Percentiles rank a stretch among this genome's conserved stretches.
Conservation (phyloP, 2,113 vertebrate species). For the Elephantulus edwardii region DNA sequence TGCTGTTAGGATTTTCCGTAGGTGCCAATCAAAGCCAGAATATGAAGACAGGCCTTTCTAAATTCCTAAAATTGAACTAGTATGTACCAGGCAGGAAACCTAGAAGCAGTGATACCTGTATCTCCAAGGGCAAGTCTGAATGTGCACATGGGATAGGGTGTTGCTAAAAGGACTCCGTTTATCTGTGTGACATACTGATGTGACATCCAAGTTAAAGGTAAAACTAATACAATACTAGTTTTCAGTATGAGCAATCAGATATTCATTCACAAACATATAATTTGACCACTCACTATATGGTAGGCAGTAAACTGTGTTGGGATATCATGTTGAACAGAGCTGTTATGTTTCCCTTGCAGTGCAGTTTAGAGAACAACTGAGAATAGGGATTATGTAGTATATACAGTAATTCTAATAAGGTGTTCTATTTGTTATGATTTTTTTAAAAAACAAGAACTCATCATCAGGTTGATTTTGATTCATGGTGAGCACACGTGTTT, state of each 20-base stretch:
- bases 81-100: background rate
- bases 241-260: background rate
- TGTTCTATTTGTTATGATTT: background rate
- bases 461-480: background rate
- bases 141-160: background rate
- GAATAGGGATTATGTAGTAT: background rate
- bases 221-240: background rate
- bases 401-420: background rate
- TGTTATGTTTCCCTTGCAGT: background rate
- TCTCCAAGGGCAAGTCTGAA: background rate
- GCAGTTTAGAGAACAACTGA: background rate
- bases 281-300: background rate
- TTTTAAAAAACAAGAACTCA: background rate
- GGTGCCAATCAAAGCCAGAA: background rate
- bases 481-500: background rate
- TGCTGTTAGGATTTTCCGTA: constrained; percentile 30
- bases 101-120: background rate
- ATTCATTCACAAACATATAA: background rate
- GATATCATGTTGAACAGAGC: background rate
- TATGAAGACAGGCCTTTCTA: constrained; percentile 6
- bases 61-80: constrained; percentile 8
- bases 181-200: background rate
- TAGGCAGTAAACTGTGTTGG: background rate
- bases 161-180: background rate
- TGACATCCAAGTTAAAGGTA: background rate